A percentile compares a stretch with the other conserved stretches of the same genome.
These are phyloP conservation scores for Ploceus nigricollis DNA, from an alignment of 2,113 vertebrate genomes.

Conservation along the genomic window DNA sequence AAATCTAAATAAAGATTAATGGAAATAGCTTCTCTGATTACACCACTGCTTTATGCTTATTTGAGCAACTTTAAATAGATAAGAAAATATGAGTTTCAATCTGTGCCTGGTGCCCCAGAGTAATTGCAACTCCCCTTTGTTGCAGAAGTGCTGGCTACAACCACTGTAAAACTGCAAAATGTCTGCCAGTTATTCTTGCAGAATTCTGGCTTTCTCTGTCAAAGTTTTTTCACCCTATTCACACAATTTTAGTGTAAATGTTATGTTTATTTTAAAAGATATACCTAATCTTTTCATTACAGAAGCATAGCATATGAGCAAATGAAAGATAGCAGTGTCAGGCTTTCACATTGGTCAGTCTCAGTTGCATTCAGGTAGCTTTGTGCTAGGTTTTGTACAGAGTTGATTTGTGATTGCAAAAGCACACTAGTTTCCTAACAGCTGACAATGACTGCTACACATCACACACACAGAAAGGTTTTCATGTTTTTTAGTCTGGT, in stretches of 20 bases:
- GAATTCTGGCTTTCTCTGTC: slow-evolving; percentile 5
- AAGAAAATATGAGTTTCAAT: slow-evolving; percentile 58
- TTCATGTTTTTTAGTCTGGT: background rate
- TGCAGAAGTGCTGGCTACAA: slow-evolving; percentile 45
- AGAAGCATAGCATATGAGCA: background rate
- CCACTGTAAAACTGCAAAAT: background rate
- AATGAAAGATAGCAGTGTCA: background rate
- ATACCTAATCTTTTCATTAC: background rate
- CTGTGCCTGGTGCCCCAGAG: slow-evolving; percentile 61
- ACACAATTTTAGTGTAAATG: background rate
- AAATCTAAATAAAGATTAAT: slow-evolving; percentile 53
- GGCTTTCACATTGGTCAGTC: background rate
- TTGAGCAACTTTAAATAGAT: slow-evolving; percentile 63
- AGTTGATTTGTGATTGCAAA: background rate
- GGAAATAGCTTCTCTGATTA: slow-evolving; percentile 50
- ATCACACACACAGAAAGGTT: background rate
- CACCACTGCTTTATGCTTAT: slow-evolving; percentile 55
- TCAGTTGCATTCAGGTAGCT: background rate
- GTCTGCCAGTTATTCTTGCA: background rate
- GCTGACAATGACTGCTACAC: background rate
- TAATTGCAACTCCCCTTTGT: slow-evolving; percentile 59
- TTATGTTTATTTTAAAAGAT: background rate
- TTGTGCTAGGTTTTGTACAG: background rate
- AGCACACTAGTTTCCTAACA: background rate
- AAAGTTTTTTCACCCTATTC: slow-evolving; percentile 7